phyloP scores from a whole-genome alignment of 1,140 invertebrate species.

The Antheraea pernyi region DNA sequence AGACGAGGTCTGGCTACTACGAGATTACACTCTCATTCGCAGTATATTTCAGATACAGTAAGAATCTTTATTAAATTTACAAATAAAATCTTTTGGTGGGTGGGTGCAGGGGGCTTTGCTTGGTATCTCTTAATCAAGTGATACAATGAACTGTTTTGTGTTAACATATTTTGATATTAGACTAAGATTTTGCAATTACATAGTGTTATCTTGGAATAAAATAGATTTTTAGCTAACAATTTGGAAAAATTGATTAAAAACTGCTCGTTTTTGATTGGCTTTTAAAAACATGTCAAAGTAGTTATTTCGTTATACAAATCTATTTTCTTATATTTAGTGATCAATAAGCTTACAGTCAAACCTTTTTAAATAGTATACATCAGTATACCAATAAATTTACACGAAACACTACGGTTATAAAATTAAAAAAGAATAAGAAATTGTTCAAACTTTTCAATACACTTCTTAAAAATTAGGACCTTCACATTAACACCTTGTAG shows the following conservation, averaged over 20 bases:
- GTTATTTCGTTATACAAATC: too few species aligned
- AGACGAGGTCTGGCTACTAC: slow-evolving; percentile 39
- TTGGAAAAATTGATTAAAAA: neutral
- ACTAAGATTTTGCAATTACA: neutral
- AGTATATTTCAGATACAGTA: slow-evolving; percentile 1
- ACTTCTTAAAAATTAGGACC: too few species aligned
- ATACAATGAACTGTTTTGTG: slow-evolving; percentile 21
- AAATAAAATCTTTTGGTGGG: slow-evolving; percentile 70
- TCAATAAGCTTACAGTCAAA: too few species aligned
- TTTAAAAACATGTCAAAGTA: too few species aligned
- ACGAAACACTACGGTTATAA: too few species aligned
- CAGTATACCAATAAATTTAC: too few species aligned
- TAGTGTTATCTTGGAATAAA: neutral
- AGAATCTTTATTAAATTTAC: slow-evolving; percentile 15
- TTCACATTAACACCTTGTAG: neutral
- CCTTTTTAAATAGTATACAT: too few species aligned
- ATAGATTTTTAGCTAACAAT: neutral
- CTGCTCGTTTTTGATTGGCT: neutral
- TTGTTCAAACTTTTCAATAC: too few species aligned
- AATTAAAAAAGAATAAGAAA: too few species aligned
- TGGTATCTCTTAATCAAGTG: slow-evolving; percentile 73
- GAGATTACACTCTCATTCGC: slow-evolving; percentile 24
- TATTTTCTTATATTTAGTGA: too few species aligned
- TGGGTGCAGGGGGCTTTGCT: slow-evolving; percentile 80
- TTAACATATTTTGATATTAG: neutral